A percentile compares a stretch with the other conserved stretches of the same genome.
phyloP scores from a whole-genome alignment of 1,140 invertebrate genomes.

The Pseudomyrmex gracilis region DNA sequence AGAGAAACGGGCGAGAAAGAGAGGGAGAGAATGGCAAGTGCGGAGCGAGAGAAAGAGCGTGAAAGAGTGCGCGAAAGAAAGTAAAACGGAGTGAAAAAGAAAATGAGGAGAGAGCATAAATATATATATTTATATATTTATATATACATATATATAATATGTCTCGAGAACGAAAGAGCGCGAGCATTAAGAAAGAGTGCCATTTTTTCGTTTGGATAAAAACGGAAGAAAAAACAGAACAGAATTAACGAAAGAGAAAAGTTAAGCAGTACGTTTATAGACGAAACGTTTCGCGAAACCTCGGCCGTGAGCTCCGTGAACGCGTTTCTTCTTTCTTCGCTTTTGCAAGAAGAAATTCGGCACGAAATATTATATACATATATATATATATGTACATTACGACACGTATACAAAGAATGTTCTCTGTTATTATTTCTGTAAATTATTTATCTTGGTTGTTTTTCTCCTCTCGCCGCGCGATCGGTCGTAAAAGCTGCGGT shows the following conservation, averaged over 20 bases:
- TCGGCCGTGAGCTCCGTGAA: conserved; percentile 74
- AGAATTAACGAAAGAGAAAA: conserved; percentile 63
- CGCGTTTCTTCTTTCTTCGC: conserved; percentile 41
- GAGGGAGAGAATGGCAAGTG: conserved; percentile 19
- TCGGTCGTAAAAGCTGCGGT: conserved; percentile 7
- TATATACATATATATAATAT: neutral
- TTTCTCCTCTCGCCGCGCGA: neutral
- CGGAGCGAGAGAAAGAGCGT: conserved; percentile 6
- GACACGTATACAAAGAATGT: neutral
- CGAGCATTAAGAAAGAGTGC: conserved; percentile 18
- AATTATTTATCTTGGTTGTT: neutral
- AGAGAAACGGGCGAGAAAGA: conserved; percentile 34
- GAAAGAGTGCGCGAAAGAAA: conserved; percentile 47
- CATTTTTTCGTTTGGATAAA: conserved; percentile 50
- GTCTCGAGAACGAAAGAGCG: conserved; percentile 28
- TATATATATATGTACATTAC: too few species aligned
- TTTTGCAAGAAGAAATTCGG: conserved; percentile 13
- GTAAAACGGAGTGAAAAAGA: conserved; percentile 23
- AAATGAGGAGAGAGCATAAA: too few species aligned
- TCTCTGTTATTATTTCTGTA: conserved; percentile 32
- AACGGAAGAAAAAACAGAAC: conserved; percentile 32
- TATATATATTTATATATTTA: too few species aligned
- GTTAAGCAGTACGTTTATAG: conserved; percentile 76
- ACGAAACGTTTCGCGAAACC: conserved; percentile 66
- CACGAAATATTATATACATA: neutral